Evolutionary conservation across 2,113 vertebrate species (phyloP).

Genomic region (Ciconia maguari): DNA sequence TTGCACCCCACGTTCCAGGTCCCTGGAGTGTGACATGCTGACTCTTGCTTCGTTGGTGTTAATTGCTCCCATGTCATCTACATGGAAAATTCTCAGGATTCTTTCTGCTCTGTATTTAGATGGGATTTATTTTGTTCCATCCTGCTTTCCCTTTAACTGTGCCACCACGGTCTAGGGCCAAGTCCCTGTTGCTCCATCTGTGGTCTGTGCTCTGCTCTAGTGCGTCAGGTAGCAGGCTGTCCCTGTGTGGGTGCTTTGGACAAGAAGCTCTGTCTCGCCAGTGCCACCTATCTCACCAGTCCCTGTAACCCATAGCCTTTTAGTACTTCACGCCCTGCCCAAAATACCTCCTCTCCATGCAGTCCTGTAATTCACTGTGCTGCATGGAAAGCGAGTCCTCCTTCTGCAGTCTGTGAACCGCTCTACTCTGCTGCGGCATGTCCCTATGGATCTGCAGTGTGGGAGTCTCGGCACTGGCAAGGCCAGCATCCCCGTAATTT

Average conservation of each 20-base stretch:
- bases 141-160: background rate
- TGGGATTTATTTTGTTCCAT: background rate
- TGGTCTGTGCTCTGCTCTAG: rapidly evolving
- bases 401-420: background rate
- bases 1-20: background rate
- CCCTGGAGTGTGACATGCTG: background rate
- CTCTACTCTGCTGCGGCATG: background rate
- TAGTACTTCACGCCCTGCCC: background rate
- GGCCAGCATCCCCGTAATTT: background rate
- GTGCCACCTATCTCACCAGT: background rate
- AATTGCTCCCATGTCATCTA: background rate
- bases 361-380: background rate
- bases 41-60: background rate
- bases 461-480: background rate
- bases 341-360: background rate
- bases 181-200: background rate
- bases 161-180: background rate
- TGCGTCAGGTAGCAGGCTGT: background rate
- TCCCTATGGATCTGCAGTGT: background rate
- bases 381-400: rapidly evolving
- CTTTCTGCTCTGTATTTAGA: slow-evolving; percentile 8
- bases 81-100: slow-evolving; percentile 26
- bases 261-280: background rate
- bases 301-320: background rate
- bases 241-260: background rate